Conservation (phyloP, 2,888 invertebrate genomes). For the Macaria notata region DNA sequence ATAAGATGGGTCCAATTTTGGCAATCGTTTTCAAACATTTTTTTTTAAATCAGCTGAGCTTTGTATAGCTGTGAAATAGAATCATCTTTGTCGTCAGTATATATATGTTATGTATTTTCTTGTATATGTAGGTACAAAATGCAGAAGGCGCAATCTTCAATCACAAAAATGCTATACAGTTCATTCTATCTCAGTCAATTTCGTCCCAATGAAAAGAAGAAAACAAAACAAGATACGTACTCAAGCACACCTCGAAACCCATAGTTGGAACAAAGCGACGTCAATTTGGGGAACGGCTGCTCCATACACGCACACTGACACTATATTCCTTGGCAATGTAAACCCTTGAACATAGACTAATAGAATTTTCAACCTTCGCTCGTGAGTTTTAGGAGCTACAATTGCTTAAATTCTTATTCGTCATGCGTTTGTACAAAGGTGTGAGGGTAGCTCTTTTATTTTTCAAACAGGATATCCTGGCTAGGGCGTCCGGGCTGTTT, state of each 20-base stretch:
- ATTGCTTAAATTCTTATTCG: slow-evolving; percentile 23
- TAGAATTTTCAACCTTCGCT: slow-evolving; percentile 37
- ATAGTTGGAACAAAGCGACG: slow-evolving; percentile 27
- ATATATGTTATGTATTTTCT: no score
- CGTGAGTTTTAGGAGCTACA: slow-evolving; percentile 16
- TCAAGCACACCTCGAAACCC: slow-evolving; percentile 24
- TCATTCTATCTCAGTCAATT: no score
- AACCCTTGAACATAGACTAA: slow-evolving; percentile 25
- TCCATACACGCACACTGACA: slow-evolving; percentile 23
- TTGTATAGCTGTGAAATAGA: no score
- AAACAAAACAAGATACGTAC: slow-evolving; percentile 18
- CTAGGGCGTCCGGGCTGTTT: slow-evolving; percentile 59
- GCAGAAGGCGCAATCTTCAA: no score
- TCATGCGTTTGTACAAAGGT: slow-evolving; percentile 47
- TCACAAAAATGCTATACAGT: no score
- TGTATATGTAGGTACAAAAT: no score
- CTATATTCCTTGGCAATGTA: slow-evolving; percentile 28
- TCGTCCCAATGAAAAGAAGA: not conserved
- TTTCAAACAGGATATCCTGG: slow-evolving; percentile 78
- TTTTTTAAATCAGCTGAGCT: no score
- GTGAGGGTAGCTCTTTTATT: slow-evolving; percentile 73
- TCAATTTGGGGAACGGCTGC: slow-evolving; percentile 31
- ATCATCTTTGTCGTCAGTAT: no score
- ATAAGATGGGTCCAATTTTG: no score
- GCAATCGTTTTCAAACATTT: no score